phyloP scores from a whole-genome alignment of 2,797 vertebrate genomes.

The Mormyrops attenuatus region DNA sequence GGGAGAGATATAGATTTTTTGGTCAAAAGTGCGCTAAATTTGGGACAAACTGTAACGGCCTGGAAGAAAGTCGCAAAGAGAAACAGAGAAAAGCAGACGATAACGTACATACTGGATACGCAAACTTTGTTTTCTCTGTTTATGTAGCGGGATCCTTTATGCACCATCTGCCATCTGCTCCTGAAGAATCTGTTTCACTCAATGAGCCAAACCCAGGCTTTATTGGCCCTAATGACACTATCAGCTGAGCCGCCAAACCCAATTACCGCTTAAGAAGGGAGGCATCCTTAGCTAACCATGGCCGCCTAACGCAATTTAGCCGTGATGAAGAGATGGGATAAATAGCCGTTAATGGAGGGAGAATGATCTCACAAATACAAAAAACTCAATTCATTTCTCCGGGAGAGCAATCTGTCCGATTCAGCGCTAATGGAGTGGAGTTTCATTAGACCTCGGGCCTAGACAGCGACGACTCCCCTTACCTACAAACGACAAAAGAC shows the following conservation, averaged over 20 bases:
- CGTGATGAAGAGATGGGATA: conserved; percentile 81
- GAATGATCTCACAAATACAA: conserved; percentile 84
- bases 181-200: conserved; percentile 77
- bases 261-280: conserved; percentile 80
- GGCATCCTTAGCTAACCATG: conserved; percentile 78
- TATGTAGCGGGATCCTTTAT: conserved; percentile 60
- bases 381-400: conserved; percentile 85
- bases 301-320: conserved; percentile 76
- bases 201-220: conserved; percentile 72
- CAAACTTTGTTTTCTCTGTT: conserved; percentile 72
- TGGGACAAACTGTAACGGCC: background rate
- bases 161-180: conserved; percentile 71
- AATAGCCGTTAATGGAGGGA: conserved; percentile 83
- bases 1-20: background rate
- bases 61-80: background rate
- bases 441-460: conserved; percentile 76
- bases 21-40: background rate
- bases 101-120: conserved; percentile 60
- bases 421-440: conserved; percentile 79
- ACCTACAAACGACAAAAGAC: conserved; percentile 65
- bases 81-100: background rate
- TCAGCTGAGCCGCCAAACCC: conserved; percentile 79
- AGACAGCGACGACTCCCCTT: conserved; percentile 61
- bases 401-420: conserved; percentile 80
- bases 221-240: conserved; percentile 81